Evolutionary conservation across 2,888 invertebrate species (phyloP).

Genomic region (Dascillus cervinus): DNA sequence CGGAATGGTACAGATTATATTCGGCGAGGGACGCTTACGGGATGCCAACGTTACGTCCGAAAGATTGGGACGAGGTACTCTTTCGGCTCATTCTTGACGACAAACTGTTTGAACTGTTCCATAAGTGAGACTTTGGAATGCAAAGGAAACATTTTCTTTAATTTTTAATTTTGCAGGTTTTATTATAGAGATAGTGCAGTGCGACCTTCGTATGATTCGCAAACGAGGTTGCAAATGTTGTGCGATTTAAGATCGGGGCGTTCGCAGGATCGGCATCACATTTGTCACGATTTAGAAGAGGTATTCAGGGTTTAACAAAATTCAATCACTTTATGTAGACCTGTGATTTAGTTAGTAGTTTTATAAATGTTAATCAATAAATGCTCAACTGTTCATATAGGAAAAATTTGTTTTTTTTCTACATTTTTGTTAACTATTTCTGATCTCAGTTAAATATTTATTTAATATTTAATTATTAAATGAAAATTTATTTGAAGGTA

Average conservation of each 20-base stretch:
- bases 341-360: too few species aligned
- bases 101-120: slow-evolving; percentile 76
- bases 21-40: slow-evolving; percentile 75
- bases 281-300: slow-evolving; percentile 73
- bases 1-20: slow-evolving; percentile 82
- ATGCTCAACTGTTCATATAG: too few species aligned
- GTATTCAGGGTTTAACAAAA: neutral
- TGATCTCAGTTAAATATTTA: too few species aligned
- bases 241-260: slow-evolving; percentile 82
- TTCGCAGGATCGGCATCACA: slow-evolving; percentile 71
- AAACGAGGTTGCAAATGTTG: slow-evolving; percentile 74
- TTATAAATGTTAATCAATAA: too few species aligned
- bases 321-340: too few species aligned
- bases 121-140: slow-evolving; percentile 77
- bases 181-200: slow-evolving; percentile 85
- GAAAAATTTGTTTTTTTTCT: too few species aligned
- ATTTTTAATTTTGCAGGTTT: slow-evolving; percentile 49
- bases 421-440: too few species aligned
- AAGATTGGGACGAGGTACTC: slow-evolving; percentile 85
- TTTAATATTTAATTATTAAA: too few species aligned
- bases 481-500: too few species aligned
- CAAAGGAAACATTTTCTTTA: neutral
- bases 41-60: slow-evolving; percentile 73
- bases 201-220: slow-evolving; percentile 62
- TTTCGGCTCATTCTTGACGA: slow-evolving; percentile 78